Conservation (phyloP, 1,140 invertebrate species). For the Holcopasites calliopsidis region DNA sequence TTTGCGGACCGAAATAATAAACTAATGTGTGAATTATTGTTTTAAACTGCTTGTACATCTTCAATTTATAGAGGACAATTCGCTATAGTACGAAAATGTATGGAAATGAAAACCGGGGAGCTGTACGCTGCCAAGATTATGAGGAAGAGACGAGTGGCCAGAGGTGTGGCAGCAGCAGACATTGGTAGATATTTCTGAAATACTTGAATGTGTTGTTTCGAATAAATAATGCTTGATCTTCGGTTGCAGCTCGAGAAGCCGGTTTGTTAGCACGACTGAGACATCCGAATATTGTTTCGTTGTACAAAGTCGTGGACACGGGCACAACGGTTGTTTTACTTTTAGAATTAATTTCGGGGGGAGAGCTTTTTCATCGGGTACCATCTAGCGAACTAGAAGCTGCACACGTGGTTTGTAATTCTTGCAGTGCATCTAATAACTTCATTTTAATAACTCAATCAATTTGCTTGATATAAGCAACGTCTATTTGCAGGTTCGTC, state of each 20-base stretch:
- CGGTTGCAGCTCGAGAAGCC: conserved; percentile 81
- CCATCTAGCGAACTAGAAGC: conserved; percentile 84
- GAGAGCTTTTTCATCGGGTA: conserved; percentile 83
- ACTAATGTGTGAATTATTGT: neutral
- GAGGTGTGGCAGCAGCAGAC: conserved; percentile 81
- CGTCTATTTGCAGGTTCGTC: conserved; percentile 78
- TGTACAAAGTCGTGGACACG: conserved; percentile 84
- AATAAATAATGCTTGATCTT: neutral
- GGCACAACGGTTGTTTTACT: conserved; percentile 83
- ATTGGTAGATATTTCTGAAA: conserved; percentile 71
- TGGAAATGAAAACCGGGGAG: conserved; percentile 80
- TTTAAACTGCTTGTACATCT: conserved; percentile 19
- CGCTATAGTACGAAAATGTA: conserved; percentile 85
- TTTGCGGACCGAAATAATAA: neutral
- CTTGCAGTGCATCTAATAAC: neutral
- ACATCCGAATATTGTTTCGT: conserved; percentile 82
- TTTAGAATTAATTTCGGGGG: conserved; percentile 83
- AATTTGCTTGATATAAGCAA: neutral
- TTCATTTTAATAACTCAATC: neutral
- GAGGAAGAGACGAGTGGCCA: conserved; percentile 82
- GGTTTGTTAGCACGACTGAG: conserved; percentile 82
- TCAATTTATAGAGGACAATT: conserved; percentile 84
- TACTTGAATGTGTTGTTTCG: neutral
- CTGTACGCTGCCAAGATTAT: conserved; percentile 88
- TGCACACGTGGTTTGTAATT: conserved; percentile 79